These are phyloP conservation scores for Tretioscincus oriximinensis DNA, from an alignment of 2,113 vertebrate genomes.

Conservation along the genomic window DNA sequence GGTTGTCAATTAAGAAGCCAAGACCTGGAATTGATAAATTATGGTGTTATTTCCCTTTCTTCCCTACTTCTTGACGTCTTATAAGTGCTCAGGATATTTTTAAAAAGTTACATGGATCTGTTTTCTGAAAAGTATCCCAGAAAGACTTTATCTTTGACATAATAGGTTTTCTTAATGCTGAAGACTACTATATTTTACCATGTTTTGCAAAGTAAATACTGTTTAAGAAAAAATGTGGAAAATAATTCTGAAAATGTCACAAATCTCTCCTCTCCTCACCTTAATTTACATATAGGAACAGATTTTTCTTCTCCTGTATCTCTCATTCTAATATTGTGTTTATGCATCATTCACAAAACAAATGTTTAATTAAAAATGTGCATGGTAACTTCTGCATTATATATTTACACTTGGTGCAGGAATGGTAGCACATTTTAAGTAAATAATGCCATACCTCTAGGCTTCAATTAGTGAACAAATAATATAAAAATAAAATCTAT, in stretches of 20 bases:
- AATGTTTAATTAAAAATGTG: constrained; percentile 51
- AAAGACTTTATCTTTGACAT: constrained; percentile 30
- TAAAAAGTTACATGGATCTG: constrained; percentile 67
- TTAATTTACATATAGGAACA: neutral
- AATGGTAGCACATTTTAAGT: neutral
- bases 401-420: constrained; percentile 25
- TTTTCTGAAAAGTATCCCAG: constrained; percentile 76
- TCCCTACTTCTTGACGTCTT: constrained; percentile 63
- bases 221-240: neutral
- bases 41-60: constrained; percentile 79
- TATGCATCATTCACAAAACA: constrained; percentile 26
- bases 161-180: neutral
- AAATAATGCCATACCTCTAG: too few relatives aligned
- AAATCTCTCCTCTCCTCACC: neutral
- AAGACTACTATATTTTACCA: neutral
- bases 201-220: too few relatives aligned
- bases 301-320: neutral
- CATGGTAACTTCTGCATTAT: constrained; percentile 29
- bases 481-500: neutral
- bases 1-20: constrained; percentile 87
- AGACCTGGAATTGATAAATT: constrained; percentile 86
- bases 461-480: too few relatives aligned
- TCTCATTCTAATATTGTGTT: constrained; percentile 33
- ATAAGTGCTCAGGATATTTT: constrained; percentile 71
- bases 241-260: neutral